phyloP scores from a whole-genome alignment of 2,113 vertebrate species.

The Cichladusa arquata region DNA sequence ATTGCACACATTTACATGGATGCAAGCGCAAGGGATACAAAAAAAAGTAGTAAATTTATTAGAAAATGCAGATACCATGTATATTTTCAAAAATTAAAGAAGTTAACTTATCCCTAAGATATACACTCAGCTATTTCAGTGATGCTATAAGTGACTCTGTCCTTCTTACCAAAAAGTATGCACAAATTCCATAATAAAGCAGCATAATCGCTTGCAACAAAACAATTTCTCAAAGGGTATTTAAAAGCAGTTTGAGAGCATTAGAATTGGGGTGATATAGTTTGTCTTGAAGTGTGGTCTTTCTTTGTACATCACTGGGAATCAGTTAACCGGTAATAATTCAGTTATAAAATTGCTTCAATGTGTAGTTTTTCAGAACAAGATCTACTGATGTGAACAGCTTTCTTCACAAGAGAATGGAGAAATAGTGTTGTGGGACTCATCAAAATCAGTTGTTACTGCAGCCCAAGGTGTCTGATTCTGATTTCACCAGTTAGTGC shows the following conservation, averaged over 20 bases:
- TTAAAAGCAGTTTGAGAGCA: conserved; percentile 27
- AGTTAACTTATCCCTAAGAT: neutral
- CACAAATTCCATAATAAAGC: conserved; percentile 30
- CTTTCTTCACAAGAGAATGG: neutral
- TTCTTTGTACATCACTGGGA: neutral
- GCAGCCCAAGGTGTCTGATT: neutral
- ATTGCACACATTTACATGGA: neutral
- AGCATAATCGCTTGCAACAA: conserved; percentile 18
- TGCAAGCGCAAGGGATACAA: neutral
- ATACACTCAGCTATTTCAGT: neutral
- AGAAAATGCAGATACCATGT: neutral
- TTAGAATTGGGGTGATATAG: neutral
- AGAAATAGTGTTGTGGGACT: neutral
- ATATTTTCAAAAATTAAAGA: conserved; percentile 1
- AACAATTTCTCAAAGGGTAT: conserved; percentile 13
- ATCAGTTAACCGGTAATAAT: neutral
- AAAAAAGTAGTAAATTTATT: conserved; percentile 6
- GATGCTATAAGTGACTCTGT: neutral
- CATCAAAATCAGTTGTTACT: neutral
- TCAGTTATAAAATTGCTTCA: conserved; percentile 3
- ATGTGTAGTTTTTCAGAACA: neutral
- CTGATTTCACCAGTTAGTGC: neutral
- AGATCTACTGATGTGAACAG: neutral
- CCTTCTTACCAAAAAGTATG: conserved; percentile 11
- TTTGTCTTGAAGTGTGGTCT: conserved; percentile 18